Base-by-base conservation (phyloP, 2,113 vertebrate genomes). In the Benitochromis conjunctus region DNA sequence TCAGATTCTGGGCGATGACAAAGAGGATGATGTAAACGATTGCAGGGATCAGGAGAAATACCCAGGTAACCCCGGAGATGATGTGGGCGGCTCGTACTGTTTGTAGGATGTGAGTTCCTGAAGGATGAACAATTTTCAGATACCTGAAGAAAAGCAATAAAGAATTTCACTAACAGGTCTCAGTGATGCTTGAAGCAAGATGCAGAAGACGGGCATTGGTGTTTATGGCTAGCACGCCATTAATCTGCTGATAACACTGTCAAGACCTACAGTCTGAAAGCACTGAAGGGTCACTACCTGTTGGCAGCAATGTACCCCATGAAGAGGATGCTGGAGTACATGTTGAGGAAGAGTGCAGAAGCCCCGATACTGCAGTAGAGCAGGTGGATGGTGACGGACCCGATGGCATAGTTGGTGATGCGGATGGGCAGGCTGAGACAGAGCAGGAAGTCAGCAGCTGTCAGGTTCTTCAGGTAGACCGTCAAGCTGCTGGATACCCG, bases 291-390 rank as follows among this genome's bases (percentile, higher is more conserved):
- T 71, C 0, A 3, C 66, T 18, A 71, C 77, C 77, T 79, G 77
- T 79, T 56, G 66, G 77, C 77, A 1, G 77, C 77, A 4, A 79
- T 79, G 77, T 38, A 57, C 5, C 77, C 53, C 53, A 79, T 79
- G 34, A 79, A 79, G 19, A 79, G 77, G 77, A 79, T 79, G 77
- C 77, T 79, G 77, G 77, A 53, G n/a, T 56, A 79, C 77, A 79
- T 79, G 6, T 79, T 79, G 31, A 79, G 77, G 77, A 55, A 79
- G n/a, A 79, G 66, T 9, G 34, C 77, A 57, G 31, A 55, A n/a
- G 77, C 53, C 36, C 77, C 77, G 38, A 79, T 21, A 34, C 77
- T 79, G 77, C 77, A 79, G 77, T 56, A 79, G 19, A 79, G 77
- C 77, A 56, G 31, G 10, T 18, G 77, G 34, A 79, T 54, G 34